Base-by-base conservation (phyloP, 2,888 invertebrate genomes). In the Schrankia costaestrigalis region DNA sequence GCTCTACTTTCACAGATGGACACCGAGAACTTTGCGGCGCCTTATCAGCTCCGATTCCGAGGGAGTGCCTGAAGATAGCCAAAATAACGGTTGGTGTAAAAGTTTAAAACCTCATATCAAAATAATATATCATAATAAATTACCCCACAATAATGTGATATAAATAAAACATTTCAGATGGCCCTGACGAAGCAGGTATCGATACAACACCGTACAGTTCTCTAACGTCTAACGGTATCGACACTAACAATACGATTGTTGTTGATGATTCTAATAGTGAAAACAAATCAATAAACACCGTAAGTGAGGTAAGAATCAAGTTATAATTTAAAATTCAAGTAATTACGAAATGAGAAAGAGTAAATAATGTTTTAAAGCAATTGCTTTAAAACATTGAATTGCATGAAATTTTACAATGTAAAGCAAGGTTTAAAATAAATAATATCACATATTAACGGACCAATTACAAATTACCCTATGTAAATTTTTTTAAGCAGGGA, bases 41-140 rank as follows among this genome's bases (percentile, higher is more conserved):
- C 52, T 85, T 12, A 63, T 85, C 35, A 84, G 82, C 35, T 60
- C 78, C 1, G 79, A 81, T 37, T 77, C 81, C 0, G 80, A 81
- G 33, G 53, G 70, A 3, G 54, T 65, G 5, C 35, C 51, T 5
- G 73, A 71, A 39, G 78, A 78, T 25, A 57, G 41, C 30, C 62
- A 62, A 39, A 59, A 40, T 28, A 76, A 68, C 40, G 76, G 82
- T 75, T 37, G 35, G 63, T 62, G 30, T n/a, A 9, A 14, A 5
- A 14, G 9, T 1, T 2, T 9, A 14, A 7, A 10, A n/a, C n/a
- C n/a, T n/a, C n/a, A n/a, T n/a, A n/a, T n/a, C n/a, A n/a, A n/a
- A n/a, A n/a, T n/a, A n/a, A n/a, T n/a, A n/a, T n/a, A n/a, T n/a
- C n/a, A n/a, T n/a, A n/a, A n/a, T n/a, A n/a, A n/a, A n/a, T n/a